Base-by-base conservation (phyloP, 2,888 invertebrate genomes). In the Eristalinus aeneus region DNA sequence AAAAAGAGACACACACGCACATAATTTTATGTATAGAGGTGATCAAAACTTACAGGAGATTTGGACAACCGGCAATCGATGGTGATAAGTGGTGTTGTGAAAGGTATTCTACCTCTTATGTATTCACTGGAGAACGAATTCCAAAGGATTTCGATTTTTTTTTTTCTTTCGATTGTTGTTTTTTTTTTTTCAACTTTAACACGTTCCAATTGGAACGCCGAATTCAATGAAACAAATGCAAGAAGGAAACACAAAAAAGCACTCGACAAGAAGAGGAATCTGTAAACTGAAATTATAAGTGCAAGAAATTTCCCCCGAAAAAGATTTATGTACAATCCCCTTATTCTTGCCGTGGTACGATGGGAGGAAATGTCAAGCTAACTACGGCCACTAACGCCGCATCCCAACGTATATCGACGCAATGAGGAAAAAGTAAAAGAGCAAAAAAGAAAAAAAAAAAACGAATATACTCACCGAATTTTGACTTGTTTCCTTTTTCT, bases 341-440 rank as follows among this genome's bases (percentile, higher is more conserved):
- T 32, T 23, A 16, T 58, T 46, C 34, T 69, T 56, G 20, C 16
- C 9, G 46, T 46, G 46, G n/a, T 34, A 54, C 10, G 63, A 67
- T 27, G 31, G 12, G 46, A 56, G 34, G 39, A 68, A 36, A 64
- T 73, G 58, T 77, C 63, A 73, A 23, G 34, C 65, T 61, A 56
- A 23, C 54, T 36, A 39, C 56, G 34, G 34, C 34, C 58, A 58
- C 60, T 20, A 61, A 76, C 61, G 27, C 12, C 64, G 78, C 36
- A 74, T 56, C 53, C 31, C 78, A 72, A 78, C 84, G 84, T 79
- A 16, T n/a, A 61, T 20, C 60, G 67, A 78, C 74, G 79, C 73
- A 53, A 9, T 4, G 16, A 46, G 46, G 61, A 74, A 64, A 46
- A 46, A 16, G 46, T 46, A 16, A 46, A 46, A n/a, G 46, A 46